phyloP scores from a whole-genome alignment of 2,797 vertebrate genomes.

The Crax fasciolata region DNA sequence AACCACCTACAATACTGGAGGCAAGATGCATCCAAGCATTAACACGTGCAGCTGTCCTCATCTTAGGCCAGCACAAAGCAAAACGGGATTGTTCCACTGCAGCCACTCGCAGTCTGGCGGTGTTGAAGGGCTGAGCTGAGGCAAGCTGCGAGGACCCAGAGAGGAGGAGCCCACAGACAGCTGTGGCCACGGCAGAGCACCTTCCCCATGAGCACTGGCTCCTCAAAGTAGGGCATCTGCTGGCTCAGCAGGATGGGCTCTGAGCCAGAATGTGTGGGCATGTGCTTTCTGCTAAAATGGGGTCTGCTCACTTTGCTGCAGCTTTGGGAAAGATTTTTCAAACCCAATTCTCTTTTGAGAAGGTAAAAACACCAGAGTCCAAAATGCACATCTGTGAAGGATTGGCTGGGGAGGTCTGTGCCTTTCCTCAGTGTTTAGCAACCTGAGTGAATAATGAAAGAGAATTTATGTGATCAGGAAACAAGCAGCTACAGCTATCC shows the following conservation, averaged over 20 bases:
- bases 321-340: neutral
- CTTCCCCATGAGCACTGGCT: neutral
- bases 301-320: neutral
- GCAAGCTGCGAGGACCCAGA: neutral
- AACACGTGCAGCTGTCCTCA: neutral
- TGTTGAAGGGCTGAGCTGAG: neutral
- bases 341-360: neutral
- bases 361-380: neutral
- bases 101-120: neutral
- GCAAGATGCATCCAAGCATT: neutral
- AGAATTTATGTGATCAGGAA: neutral
- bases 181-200: neutral
- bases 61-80: neutral
- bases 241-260: neutral
- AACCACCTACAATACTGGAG: neutral
- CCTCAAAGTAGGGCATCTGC: neutral
- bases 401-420: neutral
- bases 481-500: neutral
- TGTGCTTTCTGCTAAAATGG: neutral
- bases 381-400: neutral
- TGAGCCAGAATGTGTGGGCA: fast-evolving
- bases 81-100: neutral
- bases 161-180: neutral
- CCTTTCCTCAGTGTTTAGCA: neutral
- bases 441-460: neutral